These are phyloP conservation scores for Papilio glaucus DNA, from an alignment of 1,140 invertebrate species.

Conservation along the genomic window DNA sequence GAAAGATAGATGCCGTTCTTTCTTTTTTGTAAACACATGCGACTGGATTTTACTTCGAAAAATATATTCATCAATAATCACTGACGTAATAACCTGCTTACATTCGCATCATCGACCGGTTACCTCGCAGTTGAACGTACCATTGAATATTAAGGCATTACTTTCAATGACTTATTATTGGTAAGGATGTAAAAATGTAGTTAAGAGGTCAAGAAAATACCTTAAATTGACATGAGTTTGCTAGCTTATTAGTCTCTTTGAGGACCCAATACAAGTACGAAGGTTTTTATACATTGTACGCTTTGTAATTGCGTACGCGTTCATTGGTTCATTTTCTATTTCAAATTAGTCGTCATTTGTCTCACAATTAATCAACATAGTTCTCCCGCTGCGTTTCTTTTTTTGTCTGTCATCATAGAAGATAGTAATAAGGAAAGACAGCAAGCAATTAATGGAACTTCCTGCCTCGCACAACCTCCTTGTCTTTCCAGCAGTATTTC, in stretches of 20 bases:
- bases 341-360: too few species aligned
- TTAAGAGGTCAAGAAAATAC: not conserved
- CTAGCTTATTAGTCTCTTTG: not conserved
- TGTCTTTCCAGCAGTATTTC: too few species aligned
- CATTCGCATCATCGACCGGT: not conserved
- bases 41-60: not conserved
- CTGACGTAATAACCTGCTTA: not conserved
- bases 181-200: not conserved
- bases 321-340: too few species aligned
- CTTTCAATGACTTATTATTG: not conserved
- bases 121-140: not conserved
- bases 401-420: too few species aligned
- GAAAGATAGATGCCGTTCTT: not conserved
- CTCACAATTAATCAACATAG: too few species aligned
- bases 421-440: too few species aligned
- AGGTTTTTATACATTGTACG: too few species aligned
- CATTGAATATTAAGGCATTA: slow-evolving; percentile 1
- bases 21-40: not conserved
- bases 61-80: not conserved
- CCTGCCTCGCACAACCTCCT: too few species aligned
- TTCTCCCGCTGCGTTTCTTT: too few species aligned
- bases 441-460: too few species aligned
- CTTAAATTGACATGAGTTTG: not conserved
- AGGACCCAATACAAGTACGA: not conserved
- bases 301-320: too few species aligned